Evolutionary conservation across 2,113 vertebrate species (phyloP).

Genomic region (Dipodomys spectabilis): DNA sequence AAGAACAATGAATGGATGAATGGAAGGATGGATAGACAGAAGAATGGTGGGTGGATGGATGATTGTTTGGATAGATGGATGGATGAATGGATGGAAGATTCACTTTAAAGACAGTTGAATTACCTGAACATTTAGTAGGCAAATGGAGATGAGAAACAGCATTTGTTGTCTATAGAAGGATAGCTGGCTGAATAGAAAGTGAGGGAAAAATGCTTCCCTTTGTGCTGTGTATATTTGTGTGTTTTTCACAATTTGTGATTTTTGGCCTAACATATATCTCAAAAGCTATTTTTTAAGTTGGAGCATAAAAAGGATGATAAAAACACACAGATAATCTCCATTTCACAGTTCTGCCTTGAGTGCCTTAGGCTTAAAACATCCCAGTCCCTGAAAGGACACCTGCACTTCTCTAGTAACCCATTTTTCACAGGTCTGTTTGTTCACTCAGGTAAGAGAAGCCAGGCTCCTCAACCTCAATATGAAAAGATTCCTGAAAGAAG

Average conservation of each 20-base stretch:
- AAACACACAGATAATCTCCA: neutral
- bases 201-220: neutral
- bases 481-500: neutral
- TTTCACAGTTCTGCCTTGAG: neutral
- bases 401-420: neutral
- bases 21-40: too few species aligned
- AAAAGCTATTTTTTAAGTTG: conserved; percentile 34
- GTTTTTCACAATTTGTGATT: neutral
- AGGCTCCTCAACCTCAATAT: neutral
- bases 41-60: too few species aligned
- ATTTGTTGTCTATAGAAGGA: neutral
- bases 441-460: neutral
- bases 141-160: neutral
- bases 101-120: neutral
- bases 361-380: neutral
- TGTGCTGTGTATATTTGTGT: neutral
- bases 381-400: neutral
- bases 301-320: neutral
- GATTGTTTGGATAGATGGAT: accelerated
- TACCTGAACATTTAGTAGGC: neutral
- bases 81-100: neutral
- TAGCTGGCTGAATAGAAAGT: neutral
- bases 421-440: neutral
- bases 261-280: neutral
- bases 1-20: neutral